Evolutionary conservation across 1,140 invertebrate genomes (phyloP).

Genomic region (Reticulitermes speratus): DNA sequence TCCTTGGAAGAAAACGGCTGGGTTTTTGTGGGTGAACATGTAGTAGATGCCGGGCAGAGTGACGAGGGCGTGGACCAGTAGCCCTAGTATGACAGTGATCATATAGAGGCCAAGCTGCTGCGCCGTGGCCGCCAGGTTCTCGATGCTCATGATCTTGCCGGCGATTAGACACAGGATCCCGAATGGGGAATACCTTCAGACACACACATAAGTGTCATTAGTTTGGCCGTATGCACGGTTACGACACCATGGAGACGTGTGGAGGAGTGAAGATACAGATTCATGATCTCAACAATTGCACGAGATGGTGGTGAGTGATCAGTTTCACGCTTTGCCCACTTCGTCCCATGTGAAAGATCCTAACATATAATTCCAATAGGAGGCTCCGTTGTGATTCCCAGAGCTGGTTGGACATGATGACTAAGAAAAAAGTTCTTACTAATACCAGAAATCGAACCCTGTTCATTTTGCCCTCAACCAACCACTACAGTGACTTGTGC

Average conservation of each 20-base stretch:
- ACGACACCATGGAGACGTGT: background rate
- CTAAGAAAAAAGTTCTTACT: too few relatives aligned
- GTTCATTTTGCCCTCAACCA: too few relatives aligned
- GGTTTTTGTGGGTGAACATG: slow-evolving; percentile 61
- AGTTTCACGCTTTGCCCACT: too few relatives aligned
- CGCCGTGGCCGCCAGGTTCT: slow-evolving; percentile 60
- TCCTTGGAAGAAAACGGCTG: slow-evolving; percentile 59
- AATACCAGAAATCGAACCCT: too few relatives aligned
- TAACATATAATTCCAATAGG: too few relatives aligned
- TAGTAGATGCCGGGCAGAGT: slow-evolving; percentile 65
- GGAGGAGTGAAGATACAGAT: too few relatives aligned
- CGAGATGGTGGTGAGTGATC: too few relatives aligned
- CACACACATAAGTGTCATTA: background rate
- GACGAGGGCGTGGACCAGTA: slow-evolving; percentile 63
- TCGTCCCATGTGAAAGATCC: too few relatives aligned
- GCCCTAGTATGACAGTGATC: slow-evolving; percentile 62
- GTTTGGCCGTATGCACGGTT: background rate
- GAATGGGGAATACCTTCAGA: slow-evolving; percentile 64
- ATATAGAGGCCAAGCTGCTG: slow-evolving; percentile 65
- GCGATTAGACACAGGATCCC: slow-evolving; percentile 70
- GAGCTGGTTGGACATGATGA: too few relatives aligned
- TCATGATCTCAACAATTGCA: too few relatives aligned
- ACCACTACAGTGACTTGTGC: too few relatives aligned
- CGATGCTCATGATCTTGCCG: slow-evolving; percentile 64
- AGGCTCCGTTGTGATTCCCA: too few relatives aligned